A percentile compares a stretch with the other conserved stretches of the same genome.
Conservation (phyloP, 2,797 vertebrate species). For the Xenops minutus region DNA sequence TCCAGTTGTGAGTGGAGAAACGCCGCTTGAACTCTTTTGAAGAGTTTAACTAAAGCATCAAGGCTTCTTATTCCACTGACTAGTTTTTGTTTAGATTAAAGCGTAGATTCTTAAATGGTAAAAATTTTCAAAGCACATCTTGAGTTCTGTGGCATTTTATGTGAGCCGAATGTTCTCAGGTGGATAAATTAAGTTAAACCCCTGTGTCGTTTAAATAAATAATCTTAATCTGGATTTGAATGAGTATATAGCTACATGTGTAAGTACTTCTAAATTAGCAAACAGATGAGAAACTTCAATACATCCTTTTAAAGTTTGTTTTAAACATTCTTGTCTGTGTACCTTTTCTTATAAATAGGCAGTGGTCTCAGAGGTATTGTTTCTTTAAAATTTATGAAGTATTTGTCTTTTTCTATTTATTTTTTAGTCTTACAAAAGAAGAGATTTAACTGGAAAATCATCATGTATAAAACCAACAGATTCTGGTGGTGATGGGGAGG, state of each 20-base stretch:
- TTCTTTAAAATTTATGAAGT: background rate
- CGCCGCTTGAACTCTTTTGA: background rate
- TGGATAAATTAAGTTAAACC: background rate
- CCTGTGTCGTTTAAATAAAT: background rate
- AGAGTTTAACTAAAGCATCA: background rate
- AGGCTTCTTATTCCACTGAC: background rate
- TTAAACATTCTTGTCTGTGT: background rate
- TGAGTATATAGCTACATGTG: background rate
- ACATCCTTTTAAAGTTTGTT: background rate
- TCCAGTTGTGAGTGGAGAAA: background rate
- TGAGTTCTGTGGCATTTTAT: background rate
- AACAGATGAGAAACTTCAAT: background rate
- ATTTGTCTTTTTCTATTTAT: background rate
- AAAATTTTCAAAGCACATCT: background rate
- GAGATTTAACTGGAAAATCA: background rate
- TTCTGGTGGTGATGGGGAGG: background rate
- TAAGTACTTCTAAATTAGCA: background rate
- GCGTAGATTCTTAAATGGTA: background rate
- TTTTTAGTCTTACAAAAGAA: background rate
- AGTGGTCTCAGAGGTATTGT: background rate
- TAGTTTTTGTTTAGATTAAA: background rate
- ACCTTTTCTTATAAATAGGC: background rate
- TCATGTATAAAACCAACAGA: background rate
- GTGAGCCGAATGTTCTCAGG: background rate
- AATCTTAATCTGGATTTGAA: background rate